Evolutionary conservation across 1,140 invertebrate genomes (phyloP).

Genomic region (Lepidurus couesii): DNA sequence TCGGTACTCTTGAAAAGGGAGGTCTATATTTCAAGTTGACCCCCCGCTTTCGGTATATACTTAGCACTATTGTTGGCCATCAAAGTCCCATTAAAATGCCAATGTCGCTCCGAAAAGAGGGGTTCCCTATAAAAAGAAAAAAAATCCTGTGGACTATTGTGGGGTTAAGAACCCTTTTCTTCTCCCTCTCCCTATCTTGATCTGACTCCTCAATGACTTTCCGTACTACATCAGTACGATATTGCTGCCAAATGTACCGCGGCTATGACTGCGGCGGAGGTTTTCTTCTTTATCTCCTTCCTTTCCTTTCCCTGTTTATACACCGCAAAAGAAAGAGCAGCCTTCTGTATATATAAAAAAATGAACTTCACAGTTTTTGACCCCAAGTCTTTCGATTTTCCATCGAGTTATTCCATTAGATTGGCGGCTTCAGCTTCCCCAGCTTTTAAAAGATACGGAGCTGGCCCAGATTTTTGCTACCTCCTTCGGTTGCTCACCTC

Average conservation of each 20-base stretch:
- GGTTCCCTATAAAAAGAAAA: background rate
- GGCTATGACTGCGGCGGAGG: background rate
- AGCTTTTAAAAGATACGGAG: background rate
- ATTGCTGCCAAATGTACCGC: background rate
- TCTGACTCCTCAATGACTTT: background rate
- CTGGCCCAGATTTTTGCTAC: background rate
- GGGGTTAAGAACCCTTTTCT: background rate
- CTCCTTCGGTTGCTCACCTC: background rate
- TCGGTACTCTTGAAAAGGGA: background rate
- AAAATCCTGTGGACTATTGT: background rate
- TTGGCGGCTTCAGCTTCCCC: background rate
- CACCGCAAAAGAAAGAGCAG: background rate
- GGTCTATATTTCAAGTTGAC: background rate
- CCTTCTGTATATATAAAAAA: too few species aligned
- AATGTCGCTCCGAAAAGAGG: background rate
- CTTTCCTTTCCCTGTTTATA: too few species aligned
- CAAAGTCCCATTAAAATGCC: slow-evolving; percentile 3
- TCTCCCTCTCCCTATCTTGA: background rate
- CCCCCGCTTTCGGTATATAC: background rate
- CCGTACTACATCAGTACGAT: background rate
- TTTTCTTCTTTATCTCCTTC: background rate
- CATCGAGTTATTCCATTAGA: slow-evolving; percentile 19
- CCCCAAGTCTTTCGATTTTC: background rate
- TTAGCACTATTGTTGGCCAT: slow-evolving; percentile 19
- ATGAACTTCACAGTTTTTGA: background rate